phyloP scores from a whole-genome alignment of 2,113 vertebrate species.

The Zosterops japonicus region DNA sequence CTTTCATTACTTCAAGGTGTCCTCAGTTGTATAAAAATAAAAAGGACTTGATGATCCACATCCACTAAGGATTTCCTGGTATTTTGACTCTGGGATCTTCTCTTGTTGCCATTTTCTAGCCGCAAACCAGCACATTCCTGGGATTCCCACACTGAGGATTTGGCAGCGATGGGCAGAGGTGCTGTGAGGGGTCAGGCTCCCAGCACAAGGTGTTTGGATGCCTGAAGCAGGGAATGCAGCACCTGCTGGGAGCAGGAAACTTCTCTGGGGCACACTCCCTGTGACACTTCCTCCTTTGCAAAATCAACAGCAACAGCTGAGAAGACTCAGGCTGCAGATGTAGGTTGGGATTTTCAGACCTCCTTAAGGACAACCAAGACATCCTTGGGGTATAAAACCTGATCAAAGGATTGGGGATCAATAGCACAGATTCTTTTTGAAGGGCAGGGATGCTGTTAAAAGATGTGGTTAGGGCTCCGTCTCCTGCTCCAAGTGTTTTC shows the following conservation, averaged over 20 bases:
- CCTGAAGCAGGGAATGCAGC: neutral
- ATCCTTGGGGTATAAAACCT: neutral
- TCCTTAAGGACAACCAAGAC: neutral
- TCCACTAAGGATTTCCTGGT: neutral
- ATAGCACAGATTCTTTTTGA: neutral
- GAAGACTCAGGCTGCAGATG: fast-evolving
- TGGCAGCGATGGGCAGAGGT: neutral
- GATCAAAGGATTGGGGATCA: neutral
- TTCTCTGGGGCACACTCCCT: fast-evolving
- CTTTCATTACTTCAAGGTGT: constrained; percentile 43
- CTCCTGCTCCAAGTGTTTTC: neutral
- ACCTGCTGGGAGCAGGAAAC: neutral
- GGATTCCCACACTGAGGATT: neutral
- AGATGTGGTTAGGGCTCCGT: neutral
- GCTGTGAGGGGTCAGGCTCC: neutral
- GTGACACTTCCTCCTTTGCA: neutral
- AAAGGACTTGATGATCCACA: neutral
- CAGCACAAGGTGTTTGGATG: neutral
- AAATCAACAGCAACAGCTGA: neutral
- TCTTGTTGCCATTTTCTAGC: neutral
- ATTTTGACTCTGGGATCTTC: fast-evolving
- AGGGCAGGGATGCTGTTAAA: neutral
- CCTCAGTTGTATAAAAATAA: neutral
- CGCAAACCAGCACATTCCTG: neutral
- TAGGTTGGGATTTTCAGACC: neutral